phyloP scores from a whole-genome alignment of 2,797 vertebrate species.

The Amblyopsis hoosieri region DNA sequence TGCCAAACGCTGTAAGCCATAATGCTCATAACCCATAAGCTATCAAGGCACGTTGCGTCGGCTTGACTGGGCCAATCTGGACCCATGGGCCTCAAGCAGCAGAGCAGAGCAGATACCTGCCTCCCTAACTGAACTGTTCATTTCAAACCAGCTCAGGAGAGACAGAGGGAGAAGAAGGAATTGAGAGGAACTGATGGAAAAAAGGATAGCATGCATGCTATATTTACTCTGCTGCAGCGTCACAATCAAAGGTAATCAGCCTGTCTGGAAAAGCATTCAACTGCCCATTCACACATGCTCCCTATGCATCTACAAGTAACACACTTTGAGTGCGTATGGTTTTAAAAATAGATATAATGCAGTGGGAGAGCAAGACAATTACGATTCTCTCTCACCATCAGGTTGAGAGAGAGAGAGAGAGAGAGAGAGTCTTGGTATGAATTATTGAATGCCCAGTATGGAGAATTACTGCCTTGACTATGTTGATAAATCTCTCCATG shows the following conservation, averaged over 20 bases:
- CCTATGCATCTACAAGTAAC: constrained; percentile 38
- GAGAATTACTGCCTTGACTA: constrained; percentile 53
- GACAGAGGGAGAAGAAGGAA: background rate
- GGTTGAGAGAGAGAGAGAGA: constrained; percentile 11
- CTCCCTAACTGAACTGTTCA: background rate
- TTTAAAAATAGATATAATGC: constrained; percentile 45
- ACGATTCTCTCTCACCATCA: constrained; percentile 54
- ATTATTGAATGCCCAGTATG: constrained; percentile 63
- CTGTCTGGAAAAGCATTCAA: constrained; percentile 41
- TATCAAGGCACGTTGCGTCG: background rate
- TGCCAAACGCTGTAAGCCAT: background rate
- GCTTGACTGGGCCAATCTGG: background rate
- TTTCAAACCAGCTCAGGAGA: background rate
- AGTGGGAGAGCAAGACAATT: constrained; percentile 49
- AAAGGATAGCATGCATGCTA: background rate
- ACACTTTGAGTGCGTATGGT: constrained; percentile 30
- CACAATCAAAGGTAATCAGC: constrained; percentile 47
- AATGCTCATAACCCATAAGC: background rate
- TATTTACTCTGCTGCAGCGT: constrained; percentile 31
- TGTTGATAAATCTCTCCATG: constrained; percentile 48
- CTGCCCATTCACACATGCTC: constrained; percentile 38
- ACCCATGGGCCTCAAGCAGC: constrained; percentile 5
- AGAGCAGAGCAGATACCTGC: background rate
- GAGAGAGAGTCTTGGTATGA: constrained; percentile 46
- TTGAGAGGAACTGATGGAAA: background rate